Base-by-base conservation (phyloP, 2,888 invertebrate genomes). In the Crossocerus cetratus region DNA sequence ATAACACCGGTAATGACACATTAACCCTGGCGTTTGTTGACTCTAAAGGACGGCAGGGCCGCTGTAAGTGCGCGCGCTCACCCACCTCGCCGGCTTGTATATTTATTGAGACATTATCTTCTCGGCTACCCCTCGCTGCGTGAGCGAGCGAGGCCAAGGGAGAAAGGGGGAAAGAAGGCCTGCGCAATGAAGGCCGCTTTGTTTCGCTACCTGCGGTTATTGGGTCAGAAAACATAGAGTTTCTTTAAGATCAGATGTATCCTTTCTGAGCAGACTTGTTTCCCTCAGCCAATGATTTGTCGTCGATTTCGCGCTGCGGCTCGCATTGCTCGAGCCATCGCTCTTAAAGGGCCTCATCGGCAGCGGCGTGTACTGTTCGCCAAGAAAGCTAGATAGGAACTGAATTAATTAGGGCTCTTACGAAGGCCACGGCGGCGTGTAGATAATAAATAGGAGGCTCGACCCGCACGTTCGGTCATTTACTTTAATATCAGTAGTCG, bases 1-100 rank as follows among this genome's bases (percentile, higher is more conserved):
- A 69, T 69, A 43, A 32, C 18, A 45, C 23, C 56, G 63, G 63
- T 69, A 69, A 69, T 69, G 58, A 60, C 43, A 63, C 53, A 69
- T 63, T 62, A 68, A 68, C 68, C 68, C 16, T 21, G 57, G 32
- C 57, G 21, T 69, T 58, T 69, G 14, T 60, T 49, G 49, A 16
- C 49, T 49, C 16, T 49, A 49, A 49, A 49, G 16, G 14, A 16
- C 49, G 13, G 16, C 49, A 32, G 32, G 32, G 32, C 32, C 32
- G 32, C 11, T 32, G 32, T 32, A 32, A 32, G 32, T 32, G 32
- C 32, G 32, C 32, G 32, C 49, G 49, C 5, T 49, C 16, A 11
- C 32, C 49, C 13, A 49, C n/a, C 49, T 49, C 5, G 16, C 49
- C 49, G 5, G 14, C 49, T 13, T 16, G 16, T 49, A 13, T 49